These are phyloP conservation scores for Macrotis lagotis DNA, from an alignment of 2,113 vertebrate species.

Conservation along the genomic window DNA sequence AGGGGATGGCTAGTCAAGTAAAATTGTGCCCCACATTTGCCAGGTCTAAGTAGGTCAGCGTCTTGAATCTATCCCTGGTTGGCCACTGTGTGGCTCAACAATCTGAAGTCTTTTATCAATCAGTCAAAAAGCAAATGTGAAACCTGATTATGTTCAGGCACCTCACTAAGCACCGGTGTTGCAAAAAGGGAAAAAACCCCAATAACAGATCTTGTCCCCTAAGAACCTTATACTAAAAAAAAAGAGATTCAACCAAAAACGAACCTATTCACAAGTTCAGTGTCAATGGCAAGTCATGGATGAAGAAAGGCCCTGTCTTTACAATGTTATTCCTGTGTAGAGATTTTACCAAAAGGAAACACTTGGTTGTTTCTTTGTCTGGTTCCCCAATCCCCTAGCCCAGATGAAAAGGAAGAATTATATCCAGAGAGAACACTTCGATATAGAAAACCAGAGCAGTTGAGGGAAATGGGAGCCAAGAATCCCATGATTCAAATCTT, in stretches of 20 bases:
- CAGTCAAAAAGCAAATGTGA: not conserved
- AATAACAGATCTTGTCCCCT: not conserved
- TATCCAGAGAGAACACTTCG: not conserved
- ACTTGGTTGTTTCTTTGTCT: not conserved
- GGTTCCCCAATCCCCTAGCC: not conserved
- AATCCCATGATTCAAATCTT: not conserved
- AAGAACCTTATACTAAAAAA: not conserved
- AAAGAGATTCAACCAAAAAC: too few species aligned
- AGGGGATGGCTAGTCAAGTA: not conserved
- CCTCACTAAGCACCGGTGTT: not conserved
- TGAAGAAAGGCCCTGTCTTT: not conserved
- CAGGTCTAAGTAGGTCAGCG: too few species aligned
- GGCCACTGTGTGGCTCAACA: too few species aligned
- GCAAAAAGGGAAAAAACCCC: too few species aligned
- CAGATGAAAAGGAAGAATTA: not conserved
- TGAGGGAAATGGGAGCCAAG: not conserved
- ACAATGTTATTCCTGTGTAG: too few species aligned
- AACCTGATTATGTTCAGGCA: not conserved
- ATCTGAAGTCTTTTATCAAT: not conserved
- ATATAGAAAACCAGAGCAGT: not conserved
- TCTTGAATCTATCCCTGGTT: not conserved
- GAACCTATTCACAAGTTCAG: too few species aligned
- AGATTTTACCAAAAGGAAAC: not conserved
- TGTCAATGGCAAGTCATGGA: not conserved
- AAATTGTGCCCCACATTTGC: too few species aligned